Percentiles rank a stretch among this genome's conserved stretches.
These are phyloP conservation scores for Aphis gossypii DNA, from an alignment of 1,140 invertebrate genomes.

Conservation along the genomic window DNA sequence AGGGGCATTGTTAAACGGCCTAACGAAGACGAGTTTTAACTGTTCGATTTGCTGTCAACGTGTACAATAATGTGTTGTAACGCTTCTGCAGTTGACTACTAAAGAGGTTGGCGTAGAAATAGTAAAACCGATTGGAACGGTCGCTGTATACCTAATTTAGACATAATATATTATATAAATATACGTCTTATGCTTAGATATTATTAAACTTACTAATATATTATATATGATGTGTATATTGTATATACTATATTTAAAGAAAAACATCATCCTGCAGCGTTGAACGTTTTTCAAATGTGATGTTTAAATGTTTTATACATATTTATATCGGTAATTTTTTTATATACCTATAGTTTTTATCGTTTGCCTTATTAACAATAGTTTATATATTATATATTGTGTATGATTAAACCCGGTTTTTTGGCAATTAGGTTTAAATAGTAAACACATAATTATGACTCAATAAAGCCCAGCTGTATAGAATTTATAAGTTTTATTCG, in stretches of 20 bases:
- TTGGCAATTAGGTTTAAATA: not conserved
- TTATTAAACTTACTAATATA: not conserved
- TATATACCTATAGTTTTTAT: not conserved
- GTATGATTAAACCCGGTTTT: not conserved
- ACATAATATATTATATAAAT: slow-evolving; percentile 18
- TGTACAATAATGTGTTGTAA: slow-evolving; percentile 37
- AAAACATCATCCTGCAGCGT: not conserved
- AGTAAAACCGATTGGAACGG: not conserved
- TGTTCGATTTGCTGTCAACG: slow-evolving; percentile 43
- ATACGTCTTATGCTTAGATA: not conserved
- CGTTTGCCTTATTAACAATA: not conserved
- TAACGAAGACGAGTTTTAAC: not conserved
- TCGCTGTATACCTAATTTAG: not conserved
- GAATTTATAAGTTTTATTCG: not conserved
- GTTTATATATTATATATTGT: not conserved
- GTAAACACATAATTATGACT: not conserved
- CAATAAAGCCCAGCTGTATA: not conserved
- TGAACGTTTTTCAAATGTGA: not conserved
- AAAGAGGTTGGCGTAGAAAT: slow-evolving; percentile 42
- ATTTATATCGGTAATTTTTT: not conserved
- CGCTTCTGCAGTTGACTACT: slow-evolving; percentile 31
- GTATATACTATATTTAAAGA: not conserved
- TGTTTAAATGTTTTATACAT: not conserved
- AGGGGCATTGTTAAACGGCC: slow-evolving; percentile 33
- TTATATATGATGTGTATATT: not conserved